Conservation (phyloP, 1,140 invertebrate species). For the Mya arenaria region DNA sequence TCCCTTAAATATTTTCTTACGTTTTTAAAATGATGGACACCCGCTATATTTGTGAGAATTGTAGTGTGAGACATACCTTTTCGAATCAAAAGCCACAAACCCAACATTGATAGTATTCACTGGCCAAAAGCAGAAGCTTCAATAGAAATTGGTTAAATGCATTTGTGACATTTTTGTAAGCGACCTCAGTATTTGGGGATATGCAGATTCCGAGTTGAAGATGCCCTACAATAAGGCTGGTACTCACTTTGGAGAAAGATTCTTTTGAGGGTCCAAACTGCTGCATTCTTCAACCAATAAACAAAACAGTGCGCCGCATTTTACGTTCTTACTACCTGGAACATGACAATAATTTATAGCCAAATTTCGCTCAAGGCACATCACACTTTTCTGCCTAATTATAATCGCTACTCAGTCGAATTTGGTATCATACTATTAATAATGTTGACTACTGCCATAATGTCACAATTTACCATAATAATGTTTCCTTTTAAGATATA, state of each 20-base stretch:
- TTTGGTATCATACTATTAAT: constrained; percentile 34
- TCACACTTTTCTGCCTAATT: neutral
- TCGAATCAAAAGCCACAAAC: constrained; percentile 26
- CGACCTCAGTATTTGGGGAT: neutral
- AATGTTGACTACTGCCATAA: constrained; percentile 34
- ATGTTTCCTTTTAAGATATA: constrained; percentile 32
- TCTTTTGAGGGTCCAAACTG: constrained; percentile 11
- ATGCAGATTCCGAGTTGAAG: constrained; percentile 4
- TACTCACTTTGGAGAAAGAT: neutral
- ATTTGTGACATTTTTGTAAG: neutral
- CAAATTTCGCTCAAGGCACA: constrained; percentile 23
- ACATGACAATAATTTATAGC: neutral
- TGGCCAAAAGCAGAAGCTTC: neutral
- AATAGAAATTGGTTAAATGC: neutral
- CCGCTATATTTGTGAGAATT: constrained; percentile 20
- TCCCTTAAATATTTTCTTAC: neutral
- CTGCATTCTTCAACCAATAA: constrained; percentile 20
- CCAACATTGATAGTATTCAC: neutral
- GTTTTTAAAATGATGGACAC: constrained; percentile 19
- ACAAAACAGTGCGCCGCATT: constrained; percentile 33
- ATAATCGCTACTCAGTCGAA: constrained; percentile 21
- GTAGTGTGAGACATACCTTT: constrained; percentile 3
- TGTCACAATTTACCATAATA: constrained; percentile 31
- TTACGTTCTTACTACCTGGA: neutral
- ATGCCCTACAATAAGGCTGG: constrained; percentile 23